Evolutionary conservation across 2,797 vertebrate genomes (phyloP).

Genomic region (Otus scops): DNA sequence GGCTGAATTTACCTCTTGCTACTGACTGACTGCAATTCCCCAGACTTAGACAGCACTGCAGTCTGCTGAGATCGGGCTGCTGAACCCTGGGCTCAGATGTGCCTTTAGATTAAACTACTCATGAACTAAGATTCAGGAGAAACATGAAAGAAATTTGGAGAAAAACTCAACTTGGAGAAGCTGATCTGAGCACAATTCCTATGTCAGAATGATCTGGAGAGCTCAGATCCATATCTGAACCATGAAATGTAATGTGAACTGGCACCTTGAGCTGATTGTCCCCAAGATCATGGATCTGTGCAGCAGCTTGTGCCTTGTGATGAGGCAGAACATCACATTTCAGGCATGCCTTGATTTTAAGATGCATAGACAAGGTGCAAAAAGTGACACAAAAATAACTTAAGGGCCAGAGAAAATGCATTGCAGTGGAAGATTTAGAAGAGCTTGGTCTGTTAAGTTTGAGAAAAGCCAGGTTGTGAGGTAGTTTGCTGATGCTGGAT

Average conservation of each 20-base stretch:
- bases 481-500: not conserved
- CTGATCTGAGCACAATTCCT: not conserved
- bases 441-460: not conserved
- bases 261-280: not conserved
- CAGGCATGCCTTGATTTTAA: not conserved
- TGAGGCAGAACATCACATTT: not conserved
- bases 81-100: not conserved
- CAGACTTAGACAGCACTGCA: not conserved
- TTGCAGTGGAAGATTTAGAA: not conserved
- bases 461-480: not conserved
- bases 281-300: not conserved
- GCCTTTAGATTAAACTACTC: not conserved
- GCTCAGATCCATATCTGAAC: not conserved
- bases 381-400: not conserved
- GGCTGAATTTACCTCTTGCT: constrained; percentile 31
- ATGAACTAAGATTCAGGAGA: not conserved
- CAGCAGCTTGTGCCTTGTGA: not conserved
- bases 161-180: not conserved
- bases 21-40: constrained; percentile 9
- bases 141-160: not conserved
- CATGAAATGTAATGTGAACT: not conserved
- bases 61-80: not conserved
- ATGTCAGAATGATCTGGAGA: not conserved
- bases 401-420: not conserved
- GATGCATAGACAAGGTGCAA: not conserved